phyloP scores from a whole-genome alignment of 35 echinoderm and acorn worm species.

The Heliocidaris tuberculata region DNA sequence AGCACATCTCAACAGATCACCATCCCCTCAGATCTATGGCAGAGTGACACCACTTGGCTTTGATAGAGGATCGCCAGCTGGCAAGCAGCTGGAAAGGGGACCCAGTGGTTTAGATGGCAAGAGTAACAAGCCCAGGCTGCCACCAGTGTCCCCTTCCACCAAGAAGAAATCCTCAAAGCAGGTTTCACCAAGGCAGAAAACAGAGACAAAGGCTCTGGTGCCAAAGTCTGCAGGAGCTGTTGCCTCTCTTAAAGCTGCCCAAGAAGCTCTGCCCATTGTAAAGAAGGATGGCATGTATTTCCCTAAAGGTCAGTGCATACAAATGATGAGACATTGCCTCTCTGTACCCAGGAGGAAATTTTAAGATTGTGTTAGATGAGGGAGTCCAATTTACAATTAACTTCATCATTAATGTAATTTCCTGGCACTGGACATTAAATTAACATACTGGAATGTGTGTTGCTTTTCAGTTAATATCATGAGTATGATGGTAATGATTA shows the following conservation, averaged over 20 bases:
- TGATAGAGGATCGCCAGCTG: background rate
- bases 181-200: slow-evolving; percentile 7
- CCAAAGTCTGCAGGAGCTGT: slow-evolving; percentile 37
- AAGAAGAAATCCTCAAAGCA: slow-evolving; percentile 35
- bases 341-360: background rate
- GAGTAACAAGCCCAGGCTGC: slow-evolving; percentile 8
- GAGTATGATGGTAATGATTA: too few relatives aligned
- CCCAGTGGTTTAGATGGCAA: background rate
- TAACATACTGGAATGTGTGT: too few relatives aligned
- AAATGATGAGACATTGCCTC: background rate
- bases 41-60: background rate
- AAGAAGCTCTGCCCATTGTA: slow-evolving; percentile 31
- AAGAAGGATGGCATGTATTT: slow-evolving; percentile 50
- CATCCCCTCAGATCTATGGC: background rate
- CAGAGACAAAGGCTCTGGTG: slow-evolving; percentile 29
- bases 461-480: too few relatives aligned
- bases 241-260: background rate
- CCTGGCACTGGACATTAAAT: too few relatives aligned
- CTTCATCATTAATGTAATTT: too few relatives aligned
- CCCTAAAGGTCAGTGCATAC: slow-evolving; percentile 14
- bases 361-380: background rate
- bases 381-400: too few relatives aligned
- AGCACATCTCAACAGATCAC: background rate
- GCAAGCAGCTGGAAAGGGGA: background rate
- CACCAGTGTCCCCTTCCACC: background rate